Evolutionary conservation across 53 echinoderm and acorn worm species (phyloP), one percentile per base, ranked within the genome.

Genomic region (Stichopus horrens): DNA sequence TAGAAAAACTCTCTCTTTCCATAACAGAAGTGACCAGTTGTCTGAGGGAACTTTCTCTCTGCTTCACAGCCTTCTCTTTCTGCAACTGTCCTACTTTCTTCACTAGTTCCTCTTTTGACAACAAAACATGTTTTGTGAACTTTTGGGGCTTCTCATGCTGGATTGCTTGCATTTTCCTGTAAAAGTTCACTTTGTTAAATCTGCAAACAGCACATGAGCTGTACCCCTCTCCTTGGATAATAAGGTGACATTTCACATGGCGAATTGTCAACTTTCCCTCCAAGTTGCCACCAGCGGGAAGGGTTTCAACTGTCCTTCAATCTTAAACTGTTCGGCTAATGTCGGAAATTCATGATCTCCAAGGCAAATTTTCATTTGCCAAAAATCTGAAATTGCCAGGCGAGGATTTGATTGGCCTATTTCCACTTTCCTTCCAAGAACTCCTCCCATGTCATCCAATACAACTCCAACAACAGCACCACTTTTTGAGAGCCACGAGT

Each of bases 371-470:
- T 81, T 18, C 14, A 55, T n/a, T 0, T 81, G 7, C 57, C 6
- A 21, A 63, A 63, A 13, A 4, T 63, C 63, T 4, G 63, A 13
- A 16, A 63, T 63, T 8, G 63, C 63, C 16, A 13, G 10, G 16
- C 10, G 16, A 13, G 63, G 0, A 63, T 16, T 63, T 4, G 11
- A 13, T 10, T 63, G 53, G 54, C 9, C 5, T 55, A 55, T n/a
- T 14, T 54, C 16, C 8, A 54, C 56, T 8, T 5, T 18, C 19
- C 18, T 81, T 54, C 82, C 82, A 57, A 81, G 82, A 55, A 81
- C 21, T 81, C 55, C 82, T 18, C 57, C 82, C 14, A 55, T n/a
- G 82, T 54, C 58, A 81, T 81, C 55, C 52, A 53, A n/a, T 53
- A 81, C 52, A 7, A 81, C 82, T 18, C 11, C 16, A 20, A 81